phyloP scores from a whole-genome alignment of 2,888 invertebrate species.

The Lissocephala sabroskyi region DNA sequence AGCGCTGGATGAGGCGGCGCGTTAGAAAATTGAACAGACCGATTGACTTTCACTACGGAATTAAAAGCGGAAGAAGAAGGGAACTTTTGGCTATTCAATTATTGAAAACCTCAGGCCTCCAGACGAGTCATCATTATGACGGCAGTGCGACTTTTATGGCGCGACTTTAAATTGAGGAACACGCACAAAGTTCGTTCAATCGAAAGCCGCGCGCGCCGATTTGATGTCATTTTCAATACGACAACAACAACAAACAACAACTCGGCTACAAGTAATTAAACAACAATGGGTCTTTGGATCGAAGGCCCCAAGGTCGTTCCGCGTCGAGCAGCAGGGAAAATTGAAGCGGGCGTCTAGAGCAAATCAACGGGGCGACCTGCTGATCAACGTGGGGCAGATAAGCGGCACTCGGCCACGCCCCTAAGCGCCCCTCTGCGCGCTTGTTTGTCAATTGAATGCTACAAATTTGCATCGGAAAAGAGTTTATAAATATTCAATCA shows the following conservation, averaged over 20 bases:
- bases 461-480: slow-evolving; percentile 36
- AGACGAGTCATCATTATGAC: too few relatives aligned
- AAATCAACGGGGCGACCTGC: too few relatives aligned
- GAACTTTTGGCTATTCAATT: too few relatives aligned
- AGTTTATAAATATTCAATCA: slow-evolving; percentile 24
- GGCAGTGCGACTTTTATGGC: slow-evolving; percentile 29
- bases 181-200: slow-evolving; percentile 33
- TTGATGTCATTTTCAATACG: neutral
- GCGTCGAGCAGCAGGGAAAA: too few relatives aligned
- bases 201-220: neutral
- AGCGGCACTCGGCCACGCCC: slow-evolving; percentile 16
- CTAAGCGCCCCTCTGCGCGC: slow-evolving; percentile 8
- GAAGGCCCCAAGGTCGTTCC: slow-evolving; percentile 51
- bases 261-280: too few relatives aligned
- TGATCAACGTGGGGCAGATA: too few relatives aligned
- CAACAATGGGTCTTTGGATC: neutral
- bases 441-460: slow-evolving; percentile 37
- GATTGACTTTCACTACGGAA: slow-evolving; percentile 26
- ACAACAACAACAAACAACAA: neutral
- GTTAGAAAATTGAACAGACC: slow-evolving; percentile 18
- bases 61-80: too few relatives aligned
- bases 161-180: slow-evolving; percentile 23
- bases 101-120: too few relatives aligned
- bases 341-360: too few relatives aligned
- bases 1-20: slow-evolving; percentile 30